A percentile compares a stretch with the other conserved stretches of the same genome.
These are phyloP conservation scores for Phaedon cochleariae DNA, from an alignment of 2,888 invertebrate species.

Conservation along the genomic window DNA sequence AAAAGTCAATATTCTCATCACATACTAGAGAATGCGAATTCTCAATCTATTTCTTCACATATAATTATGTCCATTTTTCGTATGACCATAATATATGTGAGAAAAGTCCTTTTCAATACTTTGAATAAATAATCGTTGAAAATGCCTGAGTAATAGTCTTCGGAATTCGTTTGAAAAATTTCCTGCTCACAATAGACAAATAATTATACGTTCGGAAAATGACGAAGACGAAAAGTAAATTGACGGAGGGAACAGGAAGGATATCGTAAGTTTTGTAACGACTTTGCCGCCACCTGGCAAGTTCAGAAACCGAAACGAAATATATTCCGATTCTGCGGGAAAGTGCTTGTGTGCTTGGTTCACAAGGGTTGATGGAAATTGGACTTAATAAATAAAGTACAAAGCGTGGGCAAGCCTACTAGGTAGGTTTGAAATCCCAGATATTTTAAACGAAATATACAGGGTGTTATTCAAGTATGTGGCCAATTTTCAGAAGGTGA, in stretches of 20 bases:
- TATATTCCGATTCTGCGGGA: constrained; percentile 55
- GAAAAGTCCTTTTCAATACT: too few relatives aligned
- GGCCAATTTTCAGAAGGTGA: too few relatives aligned
- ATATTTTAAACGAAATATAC: too few relatives aligned
- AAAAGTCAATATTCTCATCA: too few relatives aligned
- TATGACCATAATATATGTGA: too few relatives aligned
- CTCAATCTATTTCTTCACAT: too few relatives aligned
- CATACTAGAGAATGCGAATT: too few relatives aligned
- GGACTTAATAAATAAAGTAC: background rate
- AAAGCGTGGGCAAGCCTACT: too few relatives aligned
- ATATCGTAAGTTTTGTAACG: constrained; percentile 45
- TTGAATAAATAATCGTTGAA: too few relatives aligned
- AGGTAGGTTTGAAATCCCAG: background rate
- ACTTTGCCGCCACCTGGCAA: constrained; percentile 55
- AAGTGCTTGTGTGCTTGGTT: constrained; percentile 49
- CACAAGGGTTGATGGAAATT: constrained; percentile 48
- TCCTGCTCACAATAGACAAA: background rate
- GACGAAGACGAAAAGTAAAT: constrained; percentile 26
- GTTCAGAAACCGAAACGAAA: constrained; percentile 57
- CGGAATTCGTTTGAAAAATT: background rate
- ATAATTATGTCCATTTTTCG: too few relatives aligned
- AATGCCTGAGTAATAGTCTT: too few relatives aligned
- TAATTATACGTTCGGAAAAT: background rate
- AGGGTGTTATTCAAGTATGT: too few relatives aligned
- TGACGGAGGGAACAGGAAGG: constrained; percentile 35